Conservation (phyloP, 1,140 invertebrate genomes). For the honey bee (Apis mellifera) region DNA sequence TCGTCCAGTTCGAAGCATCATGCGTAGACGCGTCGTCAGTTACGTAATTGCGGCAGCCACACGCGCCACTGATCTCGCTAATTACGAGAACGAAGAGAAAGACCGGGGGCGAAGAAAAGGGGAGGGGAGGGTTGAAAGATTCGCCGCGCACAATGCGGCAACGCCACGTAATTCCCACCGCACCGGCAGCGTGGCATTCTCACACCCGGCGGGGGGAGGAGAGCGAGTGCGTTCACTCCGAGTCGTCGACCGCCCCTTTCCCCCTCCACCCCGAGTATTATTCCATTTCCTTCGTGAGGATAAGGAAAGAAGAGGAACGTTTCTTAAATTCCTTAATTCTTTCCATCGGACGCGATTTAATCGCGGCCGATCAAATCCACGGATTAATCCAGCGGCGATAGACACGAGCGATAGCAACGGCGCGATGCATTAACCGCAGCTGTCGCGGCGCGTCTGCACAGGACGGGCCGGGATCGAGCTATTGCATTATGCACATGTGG, state of each 20-base stretch:
- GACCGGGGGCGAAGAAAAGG: conserved; percentile 22
- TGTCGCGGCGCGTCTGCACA: conserved; percentile 71
- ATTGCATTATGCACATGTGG: conserved; percentile 79
- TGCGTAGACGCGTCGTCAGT: conserved; percentile 10
- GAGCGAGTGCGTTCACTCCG: conserved; percentile 59
- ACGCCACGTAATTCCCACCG: conserved; percentile 60
- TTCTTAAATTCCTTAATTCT: not conserved
- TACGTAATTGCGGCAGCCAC: conserved; percentile 64
- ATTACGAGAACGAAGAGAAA: conserved; percentile 63
- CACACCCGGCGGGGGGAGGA: conserved; percentile 54
- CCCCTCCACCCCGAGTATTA: conserved; percentile 4
- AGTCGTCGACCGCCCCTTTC: conserved; percentile 56
- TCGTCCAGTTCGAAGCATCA: too few relatives aligned
- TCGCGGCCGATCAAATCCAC: conserved; percentile 50
- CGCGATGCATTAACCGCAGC: conserved; percentile 78
- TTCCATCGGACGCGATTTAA: not conserved
- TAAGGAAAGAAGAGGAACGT: too few relatives aligned
- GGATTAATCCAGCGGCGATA: conserved; percentile 49
- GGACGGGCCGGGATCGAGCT: conserved; percentile 67
- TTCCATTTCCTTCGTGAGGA: not conserved
- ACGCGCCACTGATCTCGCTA: conserved; percentile 65
- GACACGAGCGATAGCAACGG: conserved; percentile 64
- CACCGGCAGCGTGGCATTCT: conserved; percentile 58
- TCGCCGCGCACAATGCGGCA: conserved; percentile 53
- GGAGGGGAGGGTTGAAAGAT: conserved; percentile 39